A percentile compares a stretch with the other conserved stretches of the same genome.
Conservation (phyloP, 1,140 invertebrate species). For the Zaprionus taronus region DNA sequence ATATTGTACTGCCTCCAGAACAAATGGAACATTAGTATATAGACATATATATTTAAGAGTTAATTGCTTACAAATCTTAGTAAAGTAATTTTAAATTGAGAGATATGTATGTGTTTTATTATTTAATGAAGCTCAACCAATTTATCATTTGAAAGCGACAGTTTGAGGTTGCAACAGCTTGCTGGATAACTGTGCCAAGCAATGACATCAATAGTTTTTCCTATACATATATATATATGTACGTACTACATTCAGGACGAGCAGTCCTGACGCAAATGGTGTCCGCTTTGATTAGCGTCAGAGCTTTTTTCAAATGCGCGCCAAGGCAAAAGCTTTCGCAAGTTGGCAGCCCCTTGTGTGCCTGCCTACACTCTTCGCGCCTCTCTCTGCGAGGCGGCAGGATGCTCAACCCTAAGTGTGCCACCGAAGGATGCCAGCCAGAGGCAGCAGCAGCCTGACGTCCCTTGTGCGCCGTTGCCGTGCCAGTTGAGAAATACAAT, state of each 20-base stretch:
- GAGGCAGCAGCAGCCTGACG: conserved; percentile 63
- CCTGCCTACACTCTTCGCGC: conserved; percentile 21
- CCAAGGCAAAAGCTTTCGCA: conserved; percentile 34
- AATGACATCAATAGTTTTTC: conserved; percentile 18
- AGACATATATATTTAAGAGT: conserved; percentile 6
- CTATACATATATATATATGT: not conserved
- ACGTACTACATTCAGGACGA: not conserved
- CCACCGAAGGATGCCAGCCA: conserved; percentile 2
- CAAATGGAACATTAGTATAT: conserved; percentile 77
- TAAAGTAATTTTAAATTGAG: conserved; percentile 3
- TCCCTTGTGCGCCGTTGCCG: conserved; percentile 73
- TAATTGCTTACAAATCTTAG: conserved; percentile 7
- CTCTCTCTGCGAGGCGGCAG: not conserved
- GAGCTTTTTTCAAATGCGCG: conserved; percentile 30
- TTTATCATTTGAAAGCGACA: conserved; percentile 9
- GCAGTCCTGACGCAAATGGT: not conserved
- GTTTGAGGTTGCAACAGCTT: conserved; percentile 12
- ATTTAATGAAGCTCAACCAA: conserved; percentile 4
- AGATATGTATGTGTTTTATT: not conserved
- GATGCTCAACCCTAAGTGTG: conserved; percentile 58
- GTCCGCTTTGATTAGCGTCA: not conserved
- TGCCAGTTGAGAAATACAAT: conserved; percentile 64
- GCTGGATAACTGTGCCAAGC: conserved; percentile 53
- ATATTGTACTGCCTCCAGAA: conserved; percentile 86
- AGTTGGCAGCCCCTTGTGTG: conserved; percentile 36